Percentiles rank a stretch among this genome's conserved stretches.
Evolutionary conservation across 2,797 vertebrate genomes (phyloP).

Genomic region (Ammospiza maritima): DNA sequence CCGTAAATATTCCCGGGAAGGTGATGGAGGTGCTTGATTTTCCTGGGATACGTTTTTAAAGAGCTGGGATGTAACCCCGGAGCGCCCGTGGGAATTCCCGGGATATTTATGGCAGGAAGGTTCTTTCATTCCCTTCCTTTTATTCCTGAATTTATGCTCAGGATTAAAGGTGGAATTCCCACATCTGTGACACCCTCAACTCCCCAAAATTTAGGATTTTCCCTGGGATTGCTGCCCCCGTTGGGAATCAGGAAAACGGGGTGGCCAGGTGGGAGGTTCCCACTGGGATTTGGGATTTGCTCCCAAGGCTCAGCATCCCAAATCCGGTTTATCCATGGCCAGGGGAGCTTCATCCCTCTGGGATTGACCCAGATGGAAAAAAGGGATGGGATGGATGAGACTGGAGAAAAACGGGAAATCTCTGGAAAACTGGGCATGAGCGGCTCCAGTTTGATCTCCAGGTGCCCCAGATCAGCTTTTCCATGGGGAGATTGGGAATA

Average conservation of each 20-base stretch:
- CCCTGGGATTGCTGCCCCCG: rapidly evolving
- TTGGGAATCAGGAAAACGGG: rapidly evolving
- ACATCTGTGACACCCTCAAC: neutral
- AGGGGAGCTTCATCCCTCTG: neutral
- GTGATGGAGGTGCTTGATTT: neutral
- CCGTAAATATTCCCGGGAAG: constrained; percentile 61
- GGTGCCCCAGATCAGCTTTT: neutral
- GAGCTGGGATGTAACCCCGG: constrained; percentile 8
- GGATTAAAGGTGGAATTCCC: neutral
- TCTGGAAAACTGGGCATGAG: neutral
- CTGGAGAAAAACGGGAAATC: rapidly evolving
- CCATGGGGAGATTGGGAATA: neutral
- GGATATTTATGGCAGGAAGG: constrained; percentile 39
- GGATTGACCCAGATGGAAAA: neutral
- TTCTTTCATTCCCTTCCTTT: neutral
- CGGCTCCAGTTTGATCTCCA: rapidly evolving
- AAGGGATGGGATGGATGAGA: neutral
- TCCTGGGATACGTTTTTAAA: constrained; percentile 54
- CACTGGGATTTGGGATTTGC: rapidly evolving
- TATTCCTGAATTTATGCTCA: neutral
- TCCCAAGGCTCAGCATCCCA: rapidly evolving
- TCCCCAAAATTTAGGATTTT: rapidly evolving
- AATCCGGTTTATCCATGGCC: neutral
- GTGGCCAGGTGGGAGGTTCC: neutral
- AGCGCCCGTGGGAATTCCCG: neutral